Percentiles rank a stretch among this genome's conserved stretches.
phyloP scores from a whole-genome alignment of 2,797 vertebrate species.

The Phataginus tetradactyla region DNA sequence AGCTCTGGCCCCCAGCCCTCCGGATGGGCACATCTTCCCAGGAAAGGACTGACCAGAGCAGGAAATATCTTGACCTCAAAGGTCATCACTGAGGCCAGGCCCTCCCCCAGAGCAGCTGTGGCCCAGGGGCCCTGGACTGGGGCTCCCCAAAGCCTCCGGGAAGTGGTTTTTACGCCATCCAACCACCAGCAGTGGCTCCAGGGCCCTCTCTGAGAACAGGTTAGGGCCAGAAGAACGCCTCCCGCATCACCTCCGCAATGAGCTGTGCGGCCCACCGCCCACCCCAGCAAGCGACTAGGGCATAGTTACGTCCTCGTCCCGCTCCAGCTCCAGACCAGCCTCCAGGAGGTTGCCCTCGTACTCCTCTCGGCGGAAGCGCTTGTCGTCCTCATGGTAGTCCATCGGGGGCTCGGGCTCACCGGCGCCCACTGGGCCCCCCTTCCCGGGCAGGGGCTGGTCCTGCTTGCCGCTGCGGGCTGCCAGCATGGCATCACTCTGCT shows the following conservation, averaged over 20 bases:
- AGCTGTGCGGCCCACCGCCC: rapidly evolving
- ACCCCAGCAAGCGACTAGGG: background rate
- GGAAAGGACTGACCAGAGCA: background rate
- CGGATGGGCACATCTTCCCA: background rate
- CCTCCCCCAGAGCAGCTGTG: background rate
- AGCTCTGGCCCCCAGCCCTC: background rate
- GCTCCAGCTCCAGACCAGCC: conserved; percentile 96
- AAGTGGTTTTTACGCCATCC: too few relatives aligned
- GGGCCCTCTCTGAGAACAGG: background rate
- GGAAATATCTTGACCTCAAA: background rate
- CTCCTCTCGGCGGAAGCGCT: conserved; percentile 91
- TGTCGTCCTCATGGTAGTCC: conserved; percentile 93
- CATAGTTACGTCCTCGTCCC: conserved; percentile 91
- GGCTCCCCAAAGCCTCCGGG: background rate
- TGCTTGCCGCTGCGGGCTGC: conserved; percentile 80
- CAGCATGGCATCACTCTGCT: conserved; percentile 79
- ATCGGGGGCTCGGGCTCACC: conserved; percentile 85
- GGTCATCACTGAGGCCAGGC: background rate
- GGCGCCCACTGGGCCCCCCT: conserved; percentile 86
- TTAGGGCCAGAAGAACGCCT: background rate
- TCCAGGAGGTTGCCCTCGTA: conserved; percentile 95
- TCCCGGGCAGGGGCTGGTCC: conserved; percentile 87
- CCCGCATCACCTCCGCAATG: rapidly evolving
- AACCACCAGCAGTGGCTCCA: too few relatives aligned
- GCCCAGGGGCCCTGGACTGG: background rate